These are phyloP conservation scores for Oceanodroma leucorhoa DNA, from an alignment of 2,797 vertebrate species.

Conservation along the genomic window DNA sequence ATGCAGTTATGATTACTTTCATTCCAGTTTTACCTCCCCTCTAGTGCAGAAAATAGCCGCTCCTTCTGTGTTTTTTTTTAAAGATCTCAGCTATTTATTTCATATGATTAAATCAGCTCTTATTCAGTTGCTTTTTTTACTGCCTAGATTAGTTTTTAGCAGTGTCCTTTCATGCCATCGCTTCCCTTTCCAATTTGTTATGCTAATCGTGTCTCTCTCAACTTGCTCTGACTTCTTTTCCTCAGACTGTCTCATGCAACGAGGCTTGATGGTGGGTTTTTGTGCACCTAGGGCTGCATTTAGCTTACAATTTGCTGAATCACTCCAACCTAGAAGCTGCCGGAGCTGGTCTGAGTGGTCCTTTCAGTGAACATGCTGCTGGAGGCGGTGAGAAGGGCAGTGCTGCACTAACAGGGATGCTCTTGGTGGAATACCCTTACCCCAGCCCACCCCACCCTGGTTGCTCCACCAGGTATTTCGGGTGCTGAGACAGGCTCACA, in stretches of 20 bases:
- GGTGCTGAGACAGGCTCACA: fast-evolving
- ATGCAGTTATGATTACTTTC: neutral
- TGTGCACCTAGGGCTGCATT: fast-evolving
- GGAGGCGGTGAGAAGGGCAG: neutral
- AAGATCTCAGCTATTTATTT: neutral
- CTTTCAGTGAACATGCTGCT: neutral
- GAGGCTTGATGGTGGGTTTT: neutral
- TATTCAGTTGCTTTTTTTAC: neutral
- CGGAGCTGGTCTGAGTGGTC: neutral
- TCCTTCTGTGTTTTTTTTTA: neutral
- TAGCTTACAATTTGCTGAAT: neutral
- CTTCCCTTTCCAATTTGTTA: neutral
- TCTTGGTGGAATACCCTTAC: neutral
- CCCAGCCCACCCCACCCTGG: neutral
- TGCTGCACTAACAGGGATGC: neutral
- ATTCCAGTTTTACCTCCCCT: neutral
- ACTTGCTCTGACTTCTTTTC: neutral
- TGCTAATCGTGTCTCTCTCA: neutral
- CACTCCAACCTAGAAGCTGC: neutral
- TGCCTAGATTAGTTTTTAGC: neutral
- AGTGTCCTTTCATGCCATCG: neutral
- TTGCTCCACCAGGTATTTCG: neutral
- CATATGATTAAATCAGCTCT: neutral
- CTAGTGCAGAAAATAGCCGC: neutral
- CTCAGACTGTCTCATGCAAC: neutral